These are phyloP conservation scores for Jordanella pulchra DNA, from an alignment of 2,797 vertebrate species.

Conservation along the genomic window DNA sequence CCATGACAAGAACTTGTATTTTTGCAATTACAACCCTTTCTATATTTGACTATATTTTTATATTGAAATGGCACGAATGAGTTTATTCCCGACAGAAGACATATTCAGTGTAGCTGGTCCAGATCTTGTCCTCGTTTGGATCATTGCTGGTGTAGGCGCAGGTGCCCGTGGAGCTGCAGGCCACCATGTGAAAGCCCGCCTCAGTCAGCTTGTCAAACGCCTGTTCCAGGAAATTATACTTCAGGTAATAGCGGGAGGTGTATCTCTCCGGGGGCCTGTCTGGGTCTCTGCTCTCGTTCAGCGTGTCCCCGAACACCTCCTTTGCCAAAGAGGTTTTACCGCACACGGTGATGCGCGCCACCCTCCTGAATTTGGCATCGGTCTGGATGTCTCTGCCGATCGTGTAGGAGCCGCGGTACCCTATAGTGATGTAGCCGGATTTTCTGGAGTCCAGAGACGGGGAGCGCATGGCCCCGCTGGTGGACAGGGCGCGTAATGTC, in stretches of 20 bases:
- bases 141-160: conserved; percentile 90
- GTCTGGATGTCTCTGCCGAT: conserved; percentile 91
- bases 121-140: conserved; percentile 93
- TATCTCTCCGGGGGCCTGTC: conserved; percentile 91
- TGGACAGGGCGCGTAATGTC: conserved; percentile 63
- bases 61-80: conserved; percentile 15
- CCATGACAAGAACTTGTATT: conserved; percentile 33
- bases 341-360: conserved; percentile 92
- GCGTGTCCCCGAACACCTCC: conserved; percentile 93
- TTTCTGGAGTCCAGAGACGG: conserved; percentile 79
- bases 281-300: conserved; percentile 93
- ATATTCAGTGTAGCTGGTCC: conserved; percentile 97
- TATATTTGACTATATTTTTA: conserved; percentile 47
- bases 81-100: conserved; percentile 92
- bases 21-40: conserved; percentile 36
- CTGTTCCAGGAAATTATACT: conserved; percentile 93
- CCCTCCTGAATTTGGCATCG: conserved; percentile 90
- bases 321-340: conserved; percentile 92
- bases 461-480: conserved; percentile 64
- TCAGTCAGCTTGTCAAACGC: conserved; percentile 93
- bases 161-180: conserved; percentile 91
- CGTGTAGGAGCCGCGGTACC: conserved; percentile 91
- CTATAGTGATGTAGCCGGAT: conserved; percentile 91
- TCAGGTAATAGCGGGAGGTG: conserved; percentile 92
- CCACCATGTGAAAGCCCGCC: conserved; percentile 92